Evolutionary conservation across 2,113 vertebrate genomes (phyloP), one percentile per base, ranked within the genome.

Genomic region (Brienomyrus longianalis): DNA sequence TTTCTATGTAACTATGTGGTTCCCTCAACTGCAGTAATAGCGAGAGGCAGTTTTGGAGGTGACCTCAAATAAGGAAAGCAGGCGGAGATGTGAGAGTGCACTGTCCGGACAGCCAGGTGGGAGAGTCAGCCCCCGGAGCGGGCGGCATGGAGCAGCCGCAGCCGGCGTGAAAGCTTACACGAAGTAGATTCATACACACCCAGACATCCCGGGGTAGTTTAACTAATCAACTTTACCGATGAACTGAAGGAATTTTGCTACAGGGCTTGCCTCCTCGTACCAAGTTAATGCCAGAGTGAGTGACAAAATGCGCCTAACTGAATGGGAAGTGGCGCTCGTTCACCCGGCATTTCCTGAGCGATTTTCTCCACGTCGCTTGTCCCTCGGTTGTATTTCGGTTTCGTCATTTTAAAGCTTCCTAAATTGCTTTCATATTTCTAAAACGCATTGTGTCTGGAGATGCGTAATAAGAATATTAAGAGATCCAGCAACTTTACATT

Each of bases 361-460:
- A 15, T 4, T 50, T 11, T 27, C 48, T 39, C 70, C n/a, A 3
- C n/a, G 47, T 83, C 50, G 48, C 10, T 70, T 23, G 45, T 88
- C 54, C 45, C 23, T 48, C 9, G 11, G 66, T 89, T 52, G 31
- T 51, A 43, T 62, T 52, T 48, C 83, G 66, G 21, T 51, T 43
- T 31, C 66, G 56, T 62, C 10, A 88, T 45, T 10, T 45, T 27
- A 35, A 6, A 39, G 23, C 27, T 52, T 52, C 48, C 87, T 23
- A 66, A 88, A 45, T 43, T 45, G 39, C 87, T 93, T 91, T 91
- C 84, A 19, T 86, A 92, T 91, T 93, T 93, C 91, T 94, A 91
- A 94, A 88, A 92, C 92, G 93, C 93, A 95, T 94, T 94, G 91
- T 94, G 94, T 93, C 89, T 92, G 93, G 92, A 94, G 52, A 91